Evolutionary conservation across 2,888 invertebrate genomes (phyloP), one percentile per base, ranked within the genome.

Genomic region (Drosophila ustulata): DNA sequence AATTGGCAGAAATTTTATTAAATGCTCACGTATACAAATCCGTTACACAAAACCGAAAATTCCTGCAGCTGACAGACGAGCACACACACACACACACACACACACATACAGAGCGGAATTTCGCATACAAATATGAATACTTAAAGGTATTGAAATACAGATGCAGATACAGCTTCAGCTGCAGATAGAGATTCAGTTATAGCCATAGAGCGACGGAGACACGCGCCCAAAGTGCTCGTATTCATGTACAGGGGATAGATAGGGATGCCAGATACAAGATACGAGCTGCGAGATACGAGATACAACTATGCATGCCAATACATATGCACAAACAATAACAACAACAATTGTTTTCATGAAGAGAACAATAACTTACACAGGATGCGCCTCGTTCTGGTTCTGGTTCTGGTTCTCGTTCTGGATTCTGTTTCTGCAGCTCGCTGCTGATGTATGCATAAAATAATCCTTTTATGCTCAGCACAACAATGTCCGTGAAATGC

Each of bases 401-500:
- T 59, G 71, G 37, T 28, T 37, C 66, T 76, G 63, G 23, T 41
- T 56, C 43, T 56, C 69, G 30, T 23, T 37, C 66, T 72, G 64
- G 61, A 56, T 53, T 52, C 50, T 53, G 63, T 49, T 26, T 30
- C 30, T 30, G 30, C 18, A 7, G 39, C 43, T 77, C 67, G 62
- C 66, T 71, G 84, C 89, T 86, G 85, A 86, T 86, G 89, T 86
- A 83, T 86, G 85, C 85, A 86, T 89, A 86, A 89, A 86, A 89
- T 86, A 89, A 86, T 86, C 85, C 89, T 76, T 84, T 86, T 86
- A 86, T 86, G 80, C 87, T 83, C 80, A 63, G 83, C 83, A 89
- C 85, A 88, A 86, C 85, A 86, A 89, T 89, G 89, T 86, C 89
- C 85, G 89, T 89, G 85, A 86, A 86, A 89, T 89, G 87, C 87